Percentiles rank a stretch among this genome's conserved stretches.
phyloP scores from a whole-genome alignment of 2,888 invertebrate species.

The Drosophila tripunctata region DNA sequence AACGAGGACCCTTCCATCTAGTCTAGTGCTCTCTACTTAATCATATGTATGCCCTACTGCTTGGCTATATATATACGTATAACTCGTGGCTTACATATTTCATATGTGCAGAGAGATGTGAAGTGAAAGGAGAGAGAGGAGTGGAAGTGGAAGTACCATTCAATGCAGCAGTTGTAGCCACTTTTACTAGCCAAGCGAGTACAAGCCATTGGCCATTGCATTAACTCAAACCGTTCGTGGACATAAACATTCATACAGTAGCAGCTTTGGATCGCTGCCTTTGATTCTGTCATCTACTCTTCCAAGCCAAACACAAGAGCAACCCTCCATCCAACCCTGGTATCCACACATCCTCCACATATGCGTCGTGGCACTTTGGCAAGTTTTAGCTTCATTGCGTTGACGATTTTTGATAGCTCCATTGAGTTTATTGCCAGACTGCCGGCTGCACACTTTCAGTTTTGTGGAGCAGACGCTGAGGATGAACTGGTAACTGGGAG shows the following conservation, averaged over 20 bases:
- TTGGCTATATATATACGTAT: conserved; percentile 26
- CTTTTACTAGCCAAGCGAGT: conserved; percentile 48
- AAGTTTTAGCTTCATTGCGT: conserved; percentile 72
- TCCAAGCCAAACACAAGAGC: no score
- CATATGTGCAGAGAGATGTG: conserved; percentile 14
- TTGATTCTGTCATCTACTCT: conserved; percentile 16
- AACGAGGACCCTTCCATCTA: not conserved
- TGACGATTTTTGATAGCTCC: conserved; percentile 78
- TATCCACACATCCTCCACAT: conserved; percentile 16
- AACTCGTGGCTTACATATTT: conserved; percentile 45
- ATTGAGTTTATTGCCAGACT: conserved; percentile 73
- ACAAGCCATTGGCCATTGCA: conserved; percentile 59
- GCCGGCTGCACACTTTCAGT: conserved; percentile 67
- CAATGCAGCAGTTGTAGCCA: conserved; percentile 49
- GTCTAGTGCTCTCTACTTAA: conserved; percentile 32
- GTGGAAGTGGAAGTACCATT: conserved; percentile 17
- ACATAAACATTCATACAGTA: conserved; percentile 53
- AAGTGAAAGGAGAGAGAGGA: not conserved
- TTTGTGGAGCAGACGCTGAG: conserved; percentile 27
- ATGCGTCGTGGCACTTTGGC: conserved; percentile 61
- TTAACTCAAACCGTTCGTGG: conserved; percentile 60
- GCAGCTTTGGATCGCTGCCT: conserved; percentile 18
- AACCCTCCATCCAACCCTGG: not conserved
- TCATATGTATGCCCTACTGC: conserved; percentile 28
- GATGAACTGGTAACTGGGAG: not conserved